Evolutionary conservation across 2,797 vertebrate genomes (phyloP), one percentile per base, ranked within the genome.

Genomic region (Gouania willdenowi): DNA sequence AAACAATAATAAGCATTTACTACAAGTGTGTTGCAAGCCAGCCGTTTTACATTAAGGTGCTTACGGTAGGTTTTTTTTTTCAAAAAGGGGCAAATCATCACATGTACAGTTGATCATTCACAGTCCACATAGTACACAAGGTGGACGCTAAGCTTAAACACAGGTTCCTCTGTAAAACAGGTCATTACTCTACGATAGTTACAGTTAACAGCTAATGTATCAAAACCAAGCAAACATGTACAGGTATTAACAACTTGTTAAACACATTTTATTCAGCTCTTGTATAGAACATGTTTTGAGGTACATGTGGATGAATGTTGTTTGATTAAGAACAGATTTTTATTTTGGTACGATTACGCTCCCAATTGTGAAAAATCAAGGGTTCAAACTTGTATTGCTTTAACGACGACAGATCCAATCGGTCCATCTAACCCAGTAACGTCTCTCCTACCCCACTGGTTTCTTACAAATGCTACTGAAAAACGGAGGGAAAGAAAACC

Each of bases 1-100:
- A 75, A 77, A 77, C 65, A 79, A 84, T 73, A 74, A 79, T 74
- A 70, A 71, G 43, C 72, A 43, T 86, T 88, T 79, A 82, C 71
- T 84, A 83, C 74, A 73, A 54, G 64, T 71, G 68, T 76, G 55
- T 78, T 52, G 69, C 66, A 68, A 81, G 62, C 61, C 70, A 64
- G 65, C 77, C 66, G 73, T 86, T 87, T 84, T 78, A 81, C 84
- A 87, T 86, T 70, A 84, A 73, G 87, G 85, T 87, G 87, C 87
- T 91, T n/a, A n/a, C n/a, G n/a, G n/a, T n/a, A n/a, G n/a, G n/a
- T n/a, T 86, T 53, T 76, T 84, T 87, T 86, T 58, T 84, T 77
- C 65, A 68, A 71, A 75, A 62, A 66, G 69, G 71, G 62, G 48
- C 64, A 45, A 73, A 71, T 50, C 68, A 54, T 66, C 78, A 85